A percentile compares a stretch with the other conserved stretches of the same genome.
Conservation (phyloP, 2,797 vertebrate genomes). For the Halcyon badia region DNA sequence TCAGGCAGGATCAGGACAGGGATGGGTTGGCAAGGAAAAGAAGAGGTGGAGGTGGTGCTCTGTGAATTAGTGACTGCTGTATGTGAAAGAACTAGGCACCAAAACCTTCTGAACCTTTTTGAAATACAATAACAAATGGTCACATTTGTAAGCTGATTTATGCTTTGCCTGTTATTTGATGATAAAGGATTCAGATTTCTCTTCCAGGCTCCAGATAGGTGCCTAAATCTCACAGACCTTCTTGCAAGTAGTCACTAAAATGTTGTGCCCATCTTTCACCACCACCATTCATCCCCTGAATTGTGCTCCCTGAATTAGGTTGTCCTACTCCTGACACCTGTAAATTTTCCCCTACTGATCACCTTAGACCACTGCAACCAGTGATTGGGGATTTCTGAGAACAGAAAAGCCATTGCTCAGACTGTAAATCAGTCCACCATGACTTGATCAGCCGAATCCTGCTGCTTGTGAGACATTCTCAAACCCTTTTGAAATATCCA, state of each 20-base stretch:
- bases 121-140: not conserved
- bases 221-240: not conserved
- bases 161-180: not conserved
- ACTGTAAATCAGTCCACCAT: not conserved
- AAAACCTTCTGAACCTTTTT: not conserved
- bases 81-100: not conserved
- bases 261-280: not conserved
- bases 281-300: not conserved
- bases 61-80: not conserved
- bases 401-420: not conserved
- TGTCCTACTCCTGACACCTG: not conserved
- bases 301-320: not conserved
- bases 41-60: not conserved
- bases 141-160: not conserved
- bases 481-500: not conserved
- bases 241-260: not conserved
- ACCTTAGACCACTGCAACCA: not conserved
- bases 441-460: not conserved
- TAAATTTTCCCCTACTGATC: not conserved
- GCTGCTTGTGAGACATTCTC: not conserved
- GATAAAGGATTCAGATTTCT: not conserved
- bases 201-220: not conserved
- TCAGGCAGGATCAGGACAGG: not conserved
- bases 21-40: not conserved
- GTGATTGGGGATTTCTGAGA: not conserved